Base-by-base conservation (phyloP, 2,797 vertebrate species). In the Alfaro cultratus region DNA sequence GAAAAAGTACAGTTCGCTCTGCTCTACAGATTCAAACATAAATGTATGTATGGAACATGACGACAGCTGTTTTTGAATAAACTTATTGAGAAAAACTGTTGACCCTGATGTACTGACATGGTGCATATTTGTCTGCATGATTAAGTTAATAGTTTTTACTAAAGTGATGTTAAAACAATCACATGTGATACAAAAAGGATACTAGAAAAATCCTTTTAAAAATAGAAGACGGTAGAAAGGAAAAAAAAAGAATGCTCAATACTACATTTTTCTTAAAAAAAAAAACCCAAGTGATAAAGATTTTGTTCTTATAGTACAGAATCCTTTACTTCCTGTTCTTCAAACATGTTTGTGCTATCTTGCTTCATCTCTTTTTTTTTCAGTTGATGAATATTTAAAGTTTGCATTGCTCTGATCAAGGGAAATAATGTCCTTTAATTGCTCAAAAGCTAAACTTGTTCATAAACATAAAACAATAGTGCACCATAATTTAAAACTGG, bases 1-100 rank as follows among this genome's bases (percentile, higher is more conserved):
- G 78, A 36, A 84, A 79, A 73, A 34, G 29, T 26, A 73, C 80
- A 80, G 72, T 55, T 91, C 79, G 87, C 87, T 87, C 87, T 90
- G 89, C 85, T 92, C 82, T 91, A 84, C 83, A 89, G 83, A 88
- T 90, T 83, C 86, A 67, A 85, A 80, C 41, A 87, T 75, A 75
- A 78, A 80, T 84, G 83, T 79, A 15, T 76, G 75, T 86, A 71
- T 83, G 77, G 64, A 88, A 85, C 36, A 75, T 86, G 78, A 83
- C 88, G 80, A 83, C 87, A 86, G 60, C 62, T 90, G 91, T 93
- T 93, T 91, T 93, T 87, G 80, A 95, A 94, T 94, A 94, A 95
- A 95, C 84, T 81, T 79, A 87, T 62, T 81, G 43, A 83, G 51
- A 84, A 84, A 36, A 74, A 75, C 75, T 68, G 31, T 64, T 72